A percentile compares a stretch with the other conserved stretches of the same genome.
These are phyloP conservation scores for Bombylius discolor DNA, from an alignment of 2,888 invertebrate species.

Conservation along the genomic window DNA sequence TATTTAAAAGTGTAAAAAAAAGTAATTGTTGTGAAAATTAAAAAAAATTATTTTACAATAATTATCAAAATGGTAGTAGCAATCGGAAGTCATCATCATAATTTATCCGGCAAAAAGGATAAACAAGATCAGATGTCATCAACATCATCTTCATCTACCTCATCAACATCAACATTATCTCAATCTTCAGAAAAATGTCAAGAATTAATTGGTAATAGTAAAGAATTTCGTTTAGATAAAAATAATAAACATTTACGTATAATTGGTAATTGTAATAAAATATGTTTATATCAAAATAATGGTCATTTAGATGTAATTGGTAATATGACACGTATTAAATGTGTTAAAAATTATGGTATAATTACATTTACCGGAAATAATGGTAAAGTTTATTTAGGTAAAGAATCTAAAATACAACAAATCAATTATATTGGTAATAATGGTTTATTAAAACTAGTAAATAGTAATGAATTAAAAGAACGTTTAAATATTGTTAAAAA, in stretches of 20 bases:
- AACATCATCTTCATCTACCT: background rate
- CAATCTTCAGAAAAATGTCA: background rate
- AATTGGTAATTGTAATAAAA: constrained; percentile 32
- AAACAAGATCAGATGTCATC: background rate
- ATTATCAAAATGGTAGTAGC: background rate
- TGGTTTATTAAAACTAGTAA: constrained; percentile 30
- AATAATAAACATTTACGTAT: constrained; percentile 28
- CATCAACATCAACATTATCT: background rate
- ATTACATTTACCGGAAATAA: constrained; percentile 32
- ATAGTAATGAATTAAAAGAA: constrained; percentile 18
- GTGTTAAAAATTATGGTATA: constrained; percentile 25
- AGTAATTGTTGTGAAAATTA: too few relatives aligned
- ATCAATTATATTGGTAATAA: constrained; percentile 33
- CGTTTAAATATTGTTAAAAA: background rate
- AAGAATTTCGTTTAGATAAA: constrained; percentile 30
- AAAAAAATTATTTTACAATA: too few relatives aligned
- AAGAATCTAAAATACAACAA: constrained; percentile 24
- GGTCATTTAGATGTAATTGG: constrained; percentile 31
- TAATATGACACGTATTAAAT: constrained; percentile 29
- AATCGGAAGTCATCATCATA: background rate
- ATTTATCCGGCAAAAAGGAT: background rate
- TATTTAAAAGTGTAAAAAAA: too few relatives aligned
- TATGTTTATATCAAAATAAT: constrained; percentile 26
- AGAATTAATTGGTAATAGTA: constrained; percentile 31
- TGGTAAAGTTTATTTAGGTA: constrained; percentile 31